Percentiles rank a stretch among this genome's conserved stretches.
These are phyloP conservation scores for Antitype chi DNA, from an alignment of 2,888 invertebrate genomes.

Conservation along the genomic window DNA sequence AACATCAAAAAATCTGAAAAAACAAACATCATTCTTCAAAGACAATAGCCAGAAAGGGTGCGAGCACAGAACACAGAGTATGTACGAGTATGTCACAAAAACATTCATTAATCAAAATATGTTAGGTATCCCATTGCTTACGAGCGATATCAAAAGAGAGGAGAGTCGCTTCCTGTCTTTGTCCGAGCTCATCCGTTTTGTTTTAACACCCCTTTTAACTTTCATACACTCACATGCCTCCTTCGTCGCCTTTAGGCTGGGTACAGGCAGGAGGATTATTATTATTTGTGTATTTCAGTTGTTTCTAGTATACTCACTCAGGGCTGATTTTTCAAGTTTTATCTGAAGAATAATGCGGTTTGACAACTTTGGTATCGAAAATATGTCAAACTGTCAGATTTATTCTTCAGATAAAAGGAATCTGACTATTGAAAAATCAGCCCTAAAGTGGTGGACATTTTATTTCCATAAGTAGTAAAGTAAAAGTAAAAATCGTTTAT, in stretches of 20 bases:
- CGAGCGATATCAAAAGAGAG: slow-evolving; percentile 85
- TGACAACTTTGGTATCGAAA: too few species aligned
- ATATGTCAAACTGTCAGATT: too few species aligned
- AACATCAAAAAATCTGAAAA: slow-evolving; percentile 29
- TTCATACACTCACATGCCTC: slow-evolving; percentile 85
- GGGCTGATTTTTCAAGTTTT: too few species aligned
- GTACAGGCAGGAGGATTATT: slow-evolving; percentile 39
- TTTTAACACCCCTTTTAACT: slow-evolving; percentile 90
- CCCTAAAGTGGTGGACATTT: too few species aligned
- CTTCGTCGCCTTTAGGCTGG: slow-evolving; percentile 75
- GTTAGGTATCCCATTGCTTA: slow-evolving; percentile 83
- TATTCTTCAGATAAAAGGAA: too few species aligned
- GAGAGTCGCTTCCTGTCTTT: slow-evolving; percentile 88
- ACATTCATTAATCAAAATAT: slow-evolving; percentile 88
- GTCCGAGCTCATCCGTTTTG: slow-evolving; percentile 90
- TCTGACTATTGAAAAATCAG: too few species aligned
- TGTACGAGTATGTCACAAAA: slow-evolving; percentile 50
- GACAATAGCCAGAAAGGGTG: slow-evolving; percentile 58
- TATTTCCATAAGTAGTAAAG: too few species aligned
- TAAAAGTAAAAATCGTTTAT: too few species aligned
- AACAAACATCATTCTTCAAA: slow-evolving; percentile 54
- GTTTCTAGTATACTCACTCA: neutral
- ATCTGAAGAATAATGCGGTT: too few species aligned
- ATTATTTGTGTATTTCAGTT: slow-evolving; percentile 2
- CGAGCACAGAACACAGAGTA: slow-evolving; percentile 11